Percentiles rank a stretch among this genome's conserved stretches.
Evolutionary conservation across 1,140 invertebrate genomes (phyloP).

Genomic region (Cheumatopsyche charites): DNA sequence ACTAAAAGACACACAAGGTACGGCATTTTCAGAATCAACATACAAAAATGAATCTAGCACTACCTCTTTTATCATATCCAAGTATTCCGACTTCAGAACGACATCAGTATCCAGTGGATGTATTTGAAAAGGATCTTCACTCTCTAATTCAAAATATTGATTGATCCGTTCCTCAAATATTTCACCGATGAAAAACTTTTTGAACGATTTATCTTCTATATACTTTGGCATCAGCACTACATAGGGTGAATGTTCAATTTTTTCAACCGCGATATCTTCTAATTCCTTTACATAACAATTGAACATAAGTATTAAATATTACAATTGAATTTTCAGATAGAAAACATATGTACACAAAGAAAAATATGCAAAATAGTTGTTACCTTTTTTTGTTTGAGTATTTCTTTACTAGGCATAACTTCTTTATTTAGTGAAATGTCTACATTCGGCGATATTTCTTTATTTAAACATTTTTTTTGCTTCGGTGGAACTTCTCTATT

Average conservation of each 20-base stretch:
- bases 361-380: no score
- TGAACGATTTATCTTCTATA: neutral
- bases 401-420: no score
- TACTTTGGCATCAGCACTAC: neutral
- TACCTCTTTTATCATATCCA: neutral
- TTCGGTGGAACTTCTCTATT: no score
- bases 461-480: no score
- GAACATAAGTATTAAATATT: neutral
- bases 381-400: no score
- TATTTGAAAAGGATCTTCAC: constrained; percentile 19
- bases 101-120: constrained; percentile 7
- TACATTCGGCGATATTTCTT: no score
- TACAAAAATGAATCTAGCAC: neutral
- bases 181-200: neutral
- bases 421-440: no score
- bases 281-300: neutral
- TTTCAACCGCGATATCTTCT: neutral
- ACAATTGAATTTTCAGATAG: neutral
- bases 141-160: constrained; percentile 23
- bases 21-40: neutral
- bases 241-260: neutral
- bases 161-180: constrained; percentile 10
- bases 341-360: no score
- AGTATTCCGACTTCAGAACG: neutral
- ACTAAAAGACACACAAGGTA: neutral